Evolutionary conservation across 2,113 vertebrate genomes (phyloP), one percentile per base, ranked within the genome.

Genomic region (Tragelaphus scriptus): DNA sequence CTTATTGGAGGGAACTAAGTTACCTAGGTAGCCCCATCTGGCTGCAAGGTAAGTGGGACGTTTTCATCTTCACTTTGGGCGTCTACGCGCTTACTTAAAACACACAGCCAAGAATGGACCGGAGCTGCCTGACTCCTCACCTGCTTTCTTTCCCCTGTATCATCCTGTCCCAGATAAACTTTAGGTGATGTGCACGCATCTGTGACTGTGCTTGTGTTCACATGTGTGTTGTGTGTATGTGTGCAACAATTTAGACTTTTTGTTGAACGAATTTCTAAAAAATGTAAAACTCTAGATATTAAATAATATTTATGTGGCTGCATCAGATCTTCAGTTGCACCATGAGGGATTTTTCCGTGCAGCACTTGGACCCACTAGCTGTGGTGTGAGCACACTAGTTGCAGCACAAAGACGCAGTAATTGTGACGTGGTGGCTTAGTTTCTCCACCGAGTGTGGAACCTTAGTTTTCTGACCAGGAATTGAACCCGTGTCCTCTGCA

Each of bases 311-410:
- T 14, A 2, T 13, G 0, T 44, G 21, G 71, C 71, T 44, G 11
- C 36, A 14, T 14, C 0, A 3, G 71, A 23, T 44, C 21, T 44
- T 40, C 26, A 14, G 71, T 3, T 3, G 21, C 71, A 36, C 36
- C 3, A 0, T 2, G 36, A 14, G 36, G 71, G 36, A 2, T 26
- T 11, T 77, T 0, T 25, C 71, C 0, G 11, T 6, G 0, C 71
- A 44, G 36, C 65, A 5, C 65, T 36, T 19, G 17, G n/a, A 25
- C 71, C 44, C 36, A 2, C 5, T 40, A 13, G 68, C 3, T 75
- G 68, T 75, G 36, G 68, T 23, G n/a, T 21, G n/a, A 40, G 68
- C 17, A 40, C 68, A 40, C 19, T 2, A 71, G 19, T 40, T 23
- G 68, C 19, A 40, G n/a, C 68, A 25, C 1, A 3, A 44, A 44